These are phyloP conservation scores for Caenorhabditis macrosperma DNA, from an alignment of 2,888 invertebrate genomes.

Conservation along the genomic window DNA sequence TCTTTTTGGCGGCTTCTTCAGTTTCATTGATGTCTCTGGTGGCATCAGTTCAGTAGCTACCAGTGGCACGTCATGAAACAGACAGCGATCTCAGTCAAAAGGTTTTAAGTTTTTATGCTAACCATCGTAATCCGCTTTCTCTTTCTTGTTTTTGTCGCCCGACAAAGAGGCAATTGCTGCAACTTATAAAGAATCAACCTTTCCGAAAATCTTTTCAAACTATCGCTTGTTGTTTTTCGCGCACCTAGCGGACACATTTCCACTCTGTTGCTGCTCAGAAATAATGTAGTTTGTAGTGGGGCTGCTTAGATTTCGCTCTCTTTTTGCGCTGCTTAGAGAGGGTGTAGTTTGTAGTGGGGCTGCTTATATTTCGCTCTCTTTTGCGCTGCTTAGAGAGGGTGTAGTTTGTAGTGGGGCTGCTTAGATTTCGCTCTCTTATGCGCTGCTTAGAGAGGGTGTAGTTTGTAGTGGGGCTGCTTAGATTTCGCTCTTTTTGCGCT, in stretches of 20 bases:
- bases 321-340: not conserved
- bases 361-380: no score
- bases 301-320: not conserved
- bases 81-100: not conserved
- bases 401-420: not conserved
- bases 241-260: no score
- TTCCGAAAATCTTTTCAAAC: not conserved
- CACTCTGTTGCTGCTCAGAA: not conserved
- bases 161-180: not conserved
- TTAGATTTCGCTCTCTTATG: not conserved
- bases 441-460: not conserved
- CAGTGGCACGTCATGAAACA: not conserved
- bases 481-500: no score
- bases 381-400: not conserved
- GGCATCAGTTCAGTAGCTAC: not conserved
- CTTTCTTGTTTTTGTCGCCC: not conserved
- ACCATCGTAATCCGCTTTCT: slow-evolving; percentile 1
- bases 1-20: slow-evolving; percentile 20
- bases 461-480: not conserved
- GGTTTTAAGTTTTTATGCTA: not conserved
- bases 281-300: not conserved
- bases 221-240: not conserved
- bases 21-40: slow-evolving; percentile 21
- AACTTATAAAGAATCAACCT: slow-evolving; percentile 9
- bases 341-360: not conserved